Evolutionary conservation across 2,888 invertebrate species (phyloP), one percentile per base, ranked within the genome.

Genomic region (Lepidocyrtoides sp.): DNA sequence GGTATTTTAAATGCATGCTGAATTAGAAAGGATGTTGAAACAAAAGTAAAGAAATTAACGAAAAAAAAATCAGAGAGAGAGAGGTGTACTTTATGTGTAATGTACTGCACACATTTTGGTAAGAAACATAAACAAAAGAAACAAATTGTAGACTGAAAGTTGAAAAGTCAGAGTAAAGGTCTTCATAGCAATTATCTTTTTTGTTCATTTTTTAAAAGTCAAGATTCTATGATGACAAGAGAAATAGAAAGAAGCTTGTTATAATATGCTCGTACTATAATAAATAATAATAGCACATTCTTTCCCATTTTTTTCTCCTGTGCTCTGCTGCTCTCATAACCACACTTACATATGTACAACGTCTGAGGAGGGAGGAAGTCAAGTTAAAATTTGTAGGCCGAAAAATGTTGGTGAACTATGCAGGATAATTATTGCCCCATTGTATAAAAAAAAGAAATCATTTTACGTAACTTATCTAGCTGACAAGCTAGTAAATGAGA

Each of bases 121-220:
- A 26, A 63, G 44, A n/a, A n/a, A n/a, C n/a, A n/a, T n/a, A n/a
- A n/a, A n/a, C n/a, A n/a, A n/a, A n/a, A n/a, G n/a, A n/a, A n/a
- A n/a, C n/a, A n/a, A n/a, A n/a, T n/a, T n/a, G n/a, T n/a, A 54
- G 84, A 84, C 69, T 84, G 51, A 5, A n/a, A 84, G 69, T 51
- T 84, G 51, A 69, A 32, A 4, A 23, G 29, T 20, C 48, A 54
- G n/a, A 84, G 51, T 32, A 51, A 69, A 84, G 84, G 84, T 84
- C 69, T 54, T 32, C 84, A 1, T 20, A 17, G 20, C n/a, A 69
- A 36, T 66, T 66, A 66, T 66, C n/a, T n/a, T n/a, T n/a, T n/a
- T n/a, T n/a, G n/a, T n/a, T n/a, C n/a, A n/a, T n/a, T n/a, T 17
- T 36, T 32, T n/a, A 44, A 20, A n/a, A n/a, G 69, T 36, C 12